Base-by-base conservation (phyloP, 2,888 invertebrate species). In the Spodoptera littoralis region DNA sequence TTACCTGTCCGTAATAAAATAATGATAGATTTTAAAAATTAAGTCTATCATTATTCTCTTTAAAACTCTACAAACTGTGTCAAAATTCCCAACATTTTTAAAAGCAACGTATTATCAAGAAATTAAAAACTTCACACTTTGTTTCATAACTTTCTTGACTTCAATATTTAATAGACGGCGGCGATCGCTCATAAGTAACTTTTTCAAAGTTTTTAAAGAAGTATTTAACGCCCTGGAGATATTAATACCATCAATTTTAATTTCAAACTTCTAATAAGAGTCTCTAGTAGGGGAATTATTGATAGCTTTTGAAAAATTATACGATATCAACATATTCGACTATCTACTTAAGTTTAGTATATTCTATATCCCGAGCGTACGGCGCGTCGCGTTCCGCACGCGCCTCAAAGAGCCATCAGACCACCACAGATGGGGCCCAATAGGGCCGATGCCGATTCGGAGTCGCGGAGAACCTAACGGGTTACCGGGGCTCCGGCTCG, bases 211-310 rank as follows among this genome's bases (percentile, higher is more conserved):
- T 76, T 77, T 75, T 41, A 61, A 18, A 81, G 24, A 47, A 73
- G 69, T 60, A 68, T 77, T 72, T 80, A 67, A 76, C 74, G 62
- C 84, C 76, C 81, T 27, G 30, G 73, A 76, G 85, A 81, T 73
- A 77, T 67, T 79, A 27, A 58, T 9, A 48, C 45, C 83, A 86
- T 89, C 87, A 87, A 86, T 88, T 82, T 85, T 58, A 87, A 81
- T 88, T 87, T 36, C 69, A 79, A 83, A 84, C 68, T 84, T 84
- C 13, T 66, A 58, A 68, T 62, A 36, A 8, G 66, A 76, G 53
- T 49, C 13, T 44, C 51, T 77, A 65, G 48, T 65, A 58, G 52
- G 49, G 48, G 65, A 61, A 62, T 64, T 63, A 62, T 64, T 61
- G 12, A 52, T 60, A 50, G 13, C 43, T 47, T 45, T 45, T 46